Conservation (phyloP, 2,797 vertebrate species). For the Toxotes lorentzi region DNA sequence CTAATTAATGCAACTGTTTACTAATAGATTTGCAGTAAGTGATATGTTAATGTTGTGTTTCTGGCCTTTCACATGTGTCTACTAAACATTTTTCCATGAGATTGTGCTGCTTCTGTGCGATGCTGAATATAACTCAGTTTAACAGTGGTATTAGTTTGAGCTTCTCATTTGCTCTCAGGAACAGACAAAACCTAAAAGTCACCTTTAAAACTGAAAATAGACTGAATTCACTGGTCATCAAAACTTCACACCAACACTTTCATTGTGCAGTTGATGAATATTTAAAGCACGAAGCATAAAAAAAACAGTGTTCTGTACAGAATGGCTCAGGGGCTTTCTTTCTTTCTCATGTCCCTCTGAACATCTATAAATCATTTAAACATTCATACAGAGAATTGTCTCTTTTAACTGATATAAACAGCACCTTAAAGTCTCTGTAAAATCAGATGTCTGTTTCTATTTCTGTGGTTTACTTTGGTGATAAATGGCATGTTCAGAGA, state of each 20-base stretch:
- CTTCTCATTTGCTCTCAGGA: background rate
- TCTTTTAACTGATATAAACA: background rate
- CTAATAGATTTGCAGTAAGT: background rate
- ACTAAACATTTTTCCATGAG: too few species aligned
- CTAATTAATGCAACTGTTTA: too few species aligned
- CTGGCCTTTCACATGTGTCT: too few species aligned
- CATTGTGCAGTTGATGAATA: constrained; percentile 37
- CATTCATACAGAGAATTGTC: background rate
- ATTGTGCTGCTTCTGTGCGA: too few species aligned
- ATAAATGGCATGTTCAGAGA: constrained; percentile 28
- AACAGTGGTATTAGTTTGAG: background rate
- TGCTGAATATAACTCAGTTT: too few species aligned
- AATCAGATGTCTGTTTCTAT: background rate
- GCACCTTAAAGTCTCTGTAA: background rate
- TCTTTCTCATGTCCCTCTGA: background rate
- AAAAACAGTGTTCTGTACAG: background rate
- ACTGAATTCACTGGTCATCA: constrained; percentile 16
- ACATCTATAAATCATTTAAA: constrained; percentile 16
- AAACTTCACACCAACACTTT: constrained; percentile 36
- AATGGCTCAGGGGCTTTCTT: background rate
- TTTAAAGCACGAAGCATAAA: constrained; percentile 19
- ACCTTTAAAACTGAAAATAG: constrained; percentile 30
- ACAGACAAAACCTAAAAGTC: background rate
- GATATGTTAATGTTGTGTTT: background rate
- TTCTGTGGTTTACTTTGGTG: background rate